Evolutionary conservation across 2,888 invertebrate genomes (phyloP).

Genomic region (Eilema griseolum): DNA sequence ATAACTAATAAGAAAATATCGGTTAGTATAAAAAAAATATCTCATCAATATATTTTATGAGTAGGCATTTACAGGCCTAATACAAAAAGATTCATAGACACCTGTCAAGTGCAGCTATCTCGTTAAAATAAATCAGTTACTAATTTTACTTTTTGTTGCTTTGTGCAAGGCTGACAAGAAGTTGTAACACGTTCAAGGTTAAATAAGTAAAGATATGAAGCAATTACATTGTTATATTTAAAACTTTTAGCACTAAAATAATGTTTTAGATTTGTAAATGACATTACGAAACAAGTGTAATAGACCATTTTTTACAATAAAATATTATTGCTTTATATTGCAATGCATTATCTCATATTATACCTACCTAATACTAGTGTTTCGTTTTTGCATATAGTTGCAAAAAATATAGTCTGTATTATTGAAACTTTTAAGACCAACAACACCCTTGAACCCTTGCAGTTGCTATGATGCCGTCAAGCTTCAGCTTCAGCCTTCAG

Average conservation of each 20-base stretch:
- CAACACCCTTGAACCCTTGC: too few species aligned
- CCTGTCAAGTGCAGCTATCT: not conserved
- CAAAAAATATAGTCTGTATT: too few species aligned
- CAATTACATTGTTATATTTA: not conserved
- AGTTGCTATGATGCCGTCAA: too few species aligned
- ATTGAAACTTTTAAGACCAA: too few species aligned
- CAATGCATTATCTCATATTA: too few species aligned
- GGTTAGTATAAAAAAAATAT: too few species aligned
- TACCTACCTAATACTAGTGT: too few species aligned
- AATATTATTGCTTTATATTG: too few species aligned
- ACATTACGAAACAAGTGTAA: not conserved
- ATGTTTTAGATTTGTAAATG: not conserved
- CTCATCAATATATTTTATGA: too few species aligned
- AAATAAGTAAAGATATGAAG: not conserved
- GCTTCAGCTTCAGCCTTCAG: too few species aligned
- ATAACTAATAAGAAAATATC: too few species aligned
- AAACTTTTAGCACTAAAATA: not conserved
- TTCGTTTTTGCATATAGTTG: too few species aligned
- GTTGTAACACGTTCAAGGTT: not conserved
- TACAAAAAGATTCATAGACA: not conserved
- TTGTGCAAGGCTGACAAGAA: not conserved
- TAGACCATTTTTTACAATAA: not conserved
- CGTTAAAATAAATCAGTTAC: slow-evolving; percentile 2
- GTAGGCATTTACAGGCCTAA: not conserved
- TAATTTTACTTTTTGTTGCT: not conserved